Evolutionary conservation across 2,797 vertebrate genomes (phyloP).

Genomic region (Oceanodroma leucorhoa): DNA sequence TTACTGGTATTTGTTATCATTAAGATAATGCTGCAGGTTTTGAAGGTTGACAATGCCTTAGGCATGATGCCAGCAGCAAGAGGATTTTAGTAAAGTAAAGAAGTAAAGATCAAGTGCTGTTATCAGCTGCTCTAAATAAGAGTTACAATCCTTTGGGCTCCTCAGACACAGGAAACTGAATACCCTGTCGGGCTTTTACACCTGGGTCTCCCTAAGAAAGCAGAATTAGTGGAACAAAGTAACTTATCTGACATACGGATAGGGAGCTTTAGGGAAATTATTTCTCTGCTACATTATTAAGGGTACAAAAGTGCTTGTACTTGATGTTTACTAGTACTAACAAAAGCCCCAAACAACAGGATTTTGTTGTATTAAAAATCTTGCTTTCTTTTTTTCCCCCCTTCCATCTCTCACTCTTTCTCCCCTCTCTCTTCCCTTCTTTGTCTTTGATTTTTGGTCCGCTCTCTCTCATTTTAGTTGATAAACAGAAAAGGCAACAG

Average conservation of each 20-base stretch:
- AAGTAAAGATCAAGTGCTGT: neutral
- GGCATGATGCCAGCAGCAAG: neutral
- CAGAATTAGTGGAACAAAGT: neutral
- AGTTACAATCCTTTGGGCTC: neutral
- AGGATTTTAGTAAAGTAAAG: neutral
- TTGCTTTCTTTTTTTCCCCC: fast-evolving
- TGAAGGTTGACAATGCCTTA: neutral
- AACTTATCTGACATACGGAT: neutral
- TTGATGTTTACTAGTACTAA: neutral
- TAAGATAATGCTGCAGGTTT: neutral
- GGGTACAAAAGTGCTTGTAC: neutral
- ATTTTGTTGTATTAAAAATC: neutral
- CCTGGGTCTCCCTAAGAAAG: neutral
- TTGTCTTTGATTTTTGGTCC: neutral
- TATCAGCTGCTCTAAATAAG: neutral
- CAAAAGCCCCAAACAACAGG: neutral
- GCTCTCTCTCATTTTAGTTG: neutral
- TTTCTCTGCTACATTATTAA: neutral
- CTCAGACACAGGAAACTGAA: neutral
- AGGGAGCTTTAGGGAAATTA: neutral
- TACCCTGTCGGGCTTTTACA: neutral
- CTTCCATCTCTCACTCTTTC: neutral
- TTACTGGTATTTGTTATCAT: neutral
- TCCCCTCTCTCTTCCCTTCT: neutral
- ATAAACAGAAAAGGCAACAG: slow-evolving; percentile 31